Evolutionary conservation across 2,888 invertebrate species (phyloP).

Genomic region (Antitype chi): DNA sequence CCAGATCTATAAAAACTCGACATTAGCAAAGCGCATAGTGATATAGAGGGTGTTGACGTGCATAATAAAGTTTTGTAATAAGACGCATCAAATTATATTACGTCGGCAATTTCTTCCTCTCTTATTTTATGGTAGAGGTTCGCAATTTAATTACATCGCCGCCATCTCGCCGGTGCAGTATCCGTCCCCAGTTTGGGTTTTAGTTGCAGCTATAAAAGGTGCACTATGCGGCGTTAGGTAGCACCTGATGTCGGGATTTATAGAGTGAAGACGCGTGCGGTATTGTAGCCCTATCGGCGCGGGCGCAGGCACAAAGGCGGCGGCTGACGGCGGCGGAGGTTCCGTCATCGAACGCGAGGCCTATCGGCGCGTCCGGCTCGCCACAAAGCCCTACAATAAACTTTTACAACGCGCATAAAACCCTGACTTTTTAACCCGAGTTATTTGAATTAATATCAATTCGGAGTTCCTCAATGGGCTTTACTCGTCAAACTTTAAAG

Average conservation of each 20-base stretch:
- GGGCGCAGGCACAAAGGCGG: constrained; percentile 66
- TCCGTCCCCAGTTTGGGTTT: constrained; percentile 53
- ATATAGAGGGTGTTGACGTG: constrained; percentile 26
- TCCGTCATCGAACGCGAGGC: constrained; percentile 81
- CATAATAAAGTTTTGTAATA: constrained; percentile 51
- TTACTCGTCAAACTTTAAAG: constrained; percentile 90
- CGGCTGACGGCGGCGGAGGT: constrained; percentile 72
- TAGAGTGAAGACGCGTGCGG: constrained; percentile 70
- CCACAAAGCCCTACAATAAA: constrained; percentile 90
- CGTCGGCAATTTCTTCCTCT: constrained; percentile 43
- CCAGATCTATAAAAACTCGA: constrained; percentile 34
- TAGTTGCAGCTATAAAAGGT: constrained; percentile 65
- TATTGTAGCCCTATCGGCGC: constrained; percentile 60
- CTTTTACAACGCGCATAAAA: constrained; percentile 90
- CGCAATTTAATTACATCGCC: constrained; percentile 61
- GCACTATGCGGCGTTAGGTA: constrained; percentile 65
- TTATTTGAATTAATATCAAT: constrained; percentile 91
- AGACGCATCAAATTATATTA: constrained; percentile 46
- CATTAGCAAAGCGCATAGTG: constrained; percentile 34
- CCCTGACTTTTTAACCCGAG: constrained; percentile 90
- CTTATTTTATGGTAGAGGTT: constrained; percentile 58
- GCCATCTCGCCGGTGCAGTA: constrained; percentile 24
- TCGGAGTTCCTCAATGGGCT: constrained; percentile 90
- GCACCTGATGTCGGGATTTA: constrained; percentile 68
- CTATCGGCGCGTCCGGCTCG: constrained; percentile 89